phyloP scores from a whole-genome alignment of 1,140 invertebrate species.

The Myzus persicae region DNA sequence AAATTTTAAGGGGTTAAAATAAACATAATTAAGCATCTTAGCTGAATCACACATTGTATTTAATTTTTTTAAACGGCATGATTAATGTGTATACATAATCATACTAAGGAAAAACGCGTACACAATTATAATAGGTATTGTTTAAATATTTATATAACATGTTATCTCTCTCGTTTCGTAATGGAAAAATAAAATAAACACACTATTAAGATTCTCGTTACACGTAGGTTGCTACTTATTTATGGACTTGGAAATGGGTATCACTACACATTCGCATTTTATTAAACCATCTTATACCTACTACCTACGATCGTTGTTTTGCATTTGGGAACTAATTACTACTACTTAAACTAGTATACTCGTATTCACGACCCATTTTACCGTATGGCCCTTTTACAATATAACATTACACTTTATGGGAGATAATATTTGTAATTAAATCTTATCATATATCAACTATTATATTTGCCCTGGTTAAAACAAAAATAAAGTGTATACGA shows the following conservation, averaged over 20 bases:
- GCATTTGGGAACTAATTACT: not conserved
- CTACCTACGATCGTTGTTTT: not conserved
- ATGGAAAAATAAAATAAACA: conserved; percentile 19
- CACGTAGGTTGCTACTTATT: not conserved
- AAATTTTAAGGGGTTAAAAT: not conserved
- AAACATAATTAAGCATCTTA: no score
- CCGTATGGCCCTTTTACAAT: not conserved
- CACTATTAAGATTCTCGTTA: not conserved
- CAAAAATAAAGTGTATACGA: not conserved
- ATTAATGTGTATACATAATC: not conserved
- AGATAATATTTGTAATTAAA: not conserved
- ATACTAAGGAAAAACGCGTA: not conserved
- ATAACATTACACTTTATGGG: not conserved
- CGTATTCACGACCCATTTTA: not conserved
- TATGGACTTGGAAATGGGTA: not conserved
- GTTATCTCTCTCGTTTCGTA: not conserved
- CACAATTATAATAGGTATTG: not conserved
- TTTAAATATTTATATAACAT: conserved; percentile 3
- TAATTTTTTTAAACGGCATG: not conserved
- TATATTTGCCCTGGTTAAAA: not conserved
- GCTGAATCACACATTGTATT: not conserved
- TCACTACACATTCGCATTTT: not conserved
- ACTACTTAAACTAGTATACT: not conserved
- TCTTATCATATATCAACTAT: not conserved
- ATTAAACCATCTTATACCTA: not conserved